Percentiles rank a stretch among this genome's conserved stretches.
Conservation (phyloP, 2,797 vertebrate genomes). For the Tachyglossus aculeatus region DNA sequence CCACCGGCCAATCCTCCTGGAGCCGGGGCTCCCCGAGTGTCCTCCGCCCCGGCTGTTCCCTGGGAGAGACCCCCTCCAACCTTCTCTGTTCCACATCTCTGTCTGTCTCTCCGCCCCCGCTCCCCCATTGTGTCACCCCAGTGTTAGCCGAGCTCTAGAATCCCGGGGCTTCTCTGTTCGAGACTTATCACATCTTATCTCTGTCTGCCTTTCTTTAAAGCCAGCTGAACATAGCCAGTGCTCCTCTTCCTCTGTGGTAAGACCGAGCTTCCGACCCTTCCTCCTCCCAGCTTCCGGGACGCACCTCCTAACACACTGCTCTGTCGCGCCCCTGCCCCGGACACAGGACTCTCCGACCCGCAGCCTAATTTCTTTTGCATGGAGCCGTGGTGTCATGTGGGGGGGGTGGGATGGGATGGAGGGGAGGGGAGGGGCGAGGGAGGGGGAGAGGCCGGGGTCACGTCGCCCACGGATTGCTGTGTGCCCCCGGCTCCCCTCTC, state of each 20-base stretch:
- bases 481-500: conserved; percentile 67
- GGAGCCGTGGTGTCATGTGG: conserved; percentile 67
- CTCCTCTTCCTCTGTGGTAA: conserved; percentile 99
- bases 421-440: no score
- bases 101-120: conserved; percentile 60
- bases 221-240: conserved; percentile 97
- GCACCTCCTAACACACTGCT: conserved; percentile 70
- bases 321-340: conserved; percentile 55
- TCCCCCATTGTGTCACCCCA: conserved; percentile 74
- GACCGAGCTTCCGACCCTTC: conserved; percentile 80
- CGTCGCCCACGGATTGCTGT: no score
- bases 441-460: no score
- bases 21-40: no score
- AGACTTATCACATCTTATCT: conserved; percentile 95
- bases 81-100: no score
- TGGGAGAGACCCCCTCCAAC: no score
- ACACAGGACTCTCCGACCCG: conserved; percentile 68
- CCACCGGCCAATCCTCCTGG: no score
- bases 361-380: conserved; percentile 76
- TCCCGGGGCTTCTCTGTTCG: conserved; percentile 65
- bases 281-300: conserved; percentile 74
- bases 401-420: no score
- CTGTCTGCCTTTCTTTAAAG: conserved; percentile 99
- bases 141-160: conserved; percentile 73
- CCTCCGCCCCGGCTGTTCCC: no score